Conservation (phyloP, 37 sponge, comb jelly and placozoan genomes). For the Spongia lamella region DNA sequence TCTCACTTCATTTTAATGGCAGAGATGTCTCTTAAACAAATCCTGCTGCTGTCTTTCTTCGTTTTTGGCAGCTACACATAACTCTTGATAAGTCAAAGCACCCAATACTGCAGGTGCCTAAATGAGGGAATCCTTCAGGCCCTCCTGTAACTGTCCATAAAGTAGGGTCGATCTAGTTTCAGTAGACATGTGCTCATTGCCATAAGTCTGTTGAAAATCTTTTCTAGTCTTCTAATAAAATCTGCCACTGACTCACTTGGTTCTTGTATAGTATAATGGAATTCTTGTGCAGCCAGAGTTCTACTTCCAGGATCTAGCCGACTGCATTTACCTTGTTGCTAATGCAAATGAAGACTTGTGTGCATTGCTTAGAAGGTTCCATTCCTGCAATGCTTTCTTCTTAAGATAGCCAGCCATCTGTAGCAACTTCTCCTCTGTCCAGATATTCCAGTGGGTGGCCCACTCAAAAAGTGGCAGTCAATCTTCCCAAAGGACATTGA, state of each 20-base stretch:
- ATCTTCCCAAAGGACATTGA: neutral
- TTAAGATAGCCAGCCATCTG: conserved; percentile 23
- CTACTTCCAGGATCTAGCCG: conserved; percentile 9
- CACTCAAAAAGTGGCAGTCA: neutral
- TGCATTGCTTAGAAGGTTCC: neutral
- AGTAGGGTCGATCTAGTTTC: no score
- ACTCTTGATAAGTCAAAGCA: conserved; percentile 6
- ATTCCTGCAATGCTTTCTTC: conserved; percentile 11
- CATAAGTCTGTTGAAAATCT: neutral
- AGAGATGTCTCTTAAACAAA: conserved; percentile 15
- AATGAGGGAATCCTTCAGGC: conserved; percentile 23
- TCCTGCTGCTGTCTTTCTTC: conserved; percentile 43
- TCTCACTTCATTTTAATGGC: neutral
- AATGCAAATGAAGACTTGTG: neutral
- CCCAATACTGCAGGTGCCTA: conserved; percentile 51
- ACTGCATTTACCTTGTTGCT: neutral
- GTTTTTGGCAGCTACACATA: conserved; percentile 33
- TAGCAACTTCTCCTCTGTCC: conserved; percentile 23
- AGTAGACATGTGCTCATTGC: neutral
- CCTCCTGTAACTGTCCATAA: conserved; percentile 33
- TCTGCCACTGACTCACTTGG: conserved; percentile 18
- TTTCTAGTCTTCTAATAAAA: neutral
- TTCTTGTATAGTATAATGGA: conserved; percentile 3
- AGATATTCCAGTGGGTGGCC: conserved; percentile 12
- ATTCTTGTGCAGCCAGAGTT: conserved; percentile 19